phyloP scores from a whole-genome alignment of 1,140 invertebrate species.

The Neelides sp. region DNA sequence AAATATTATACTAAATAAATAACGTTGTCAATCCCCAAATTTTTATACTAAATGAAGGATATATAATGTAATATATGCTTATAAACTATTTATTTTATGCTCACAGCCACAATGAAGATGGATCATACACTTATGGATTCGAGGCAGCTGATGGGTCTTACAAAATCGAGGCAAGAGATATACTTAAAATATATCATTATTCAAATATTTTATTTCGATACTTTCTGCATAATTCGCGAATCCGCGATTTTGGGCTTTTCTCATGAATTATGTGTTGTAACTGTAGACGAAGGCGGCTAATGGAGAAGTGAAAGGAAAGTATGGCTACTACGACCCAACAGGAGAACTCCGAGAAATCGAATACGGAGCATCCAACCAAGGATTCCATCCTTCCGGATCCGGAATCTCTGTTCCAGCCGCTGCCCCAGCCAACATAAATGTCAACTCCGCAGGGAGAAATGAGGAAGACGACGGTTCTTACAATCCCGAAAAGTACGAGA shows the following conservation, averaged over 20 bases:
- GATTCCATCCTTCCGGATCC: constrained; percentile 60
- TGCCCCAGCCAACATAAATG: constrained; percentile 41
- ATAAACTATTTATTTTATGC: not conserved
- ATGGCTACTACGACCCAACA: constrained; percentile 40
- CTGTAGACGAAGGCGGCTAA: constrained; percentile 33
- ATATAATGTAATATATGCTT: not conserved
- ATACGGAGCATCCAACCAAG: constrained; percentile 60
- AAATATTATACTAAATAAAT: too few relatives aligned
- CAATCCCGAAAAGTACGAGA: constrained; percentile 62
- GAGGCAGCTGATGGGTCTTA: constrained; percentile 80
- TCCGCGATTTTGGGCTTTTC: not conserved
- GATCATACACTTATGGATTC: constrained; percentile 75
- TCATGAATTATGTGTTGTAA: not conserved
- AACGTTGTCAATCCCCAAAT: too few relatives aligned
- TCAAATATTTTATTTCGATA: not conserved
- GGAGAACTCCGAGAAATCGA: constrained; percentile 60
- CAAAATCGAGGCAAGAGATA: constrained; percentile 78
- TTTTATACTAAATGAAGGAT: too few relatives aligned
- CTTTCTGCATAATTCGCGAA: not conserved
- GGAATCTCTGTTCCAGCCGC: constrained; percentile 68
- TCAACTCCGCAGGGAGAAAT: constrained; percentile 36
- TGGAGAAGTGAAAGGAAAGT: constrained; percentile 68
- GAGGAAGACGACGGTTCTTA: constrained; percentile 29
- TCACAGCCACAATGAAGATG: constrained; percentile 60
- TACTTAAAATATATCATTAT: not conserved